A percentile compares a stretch with the other conserved stretches of the same genome.
These are phyloP conservation scores for Monochamus alternatus DNA, from an alignment of 2,888 invertebrate species.

Conservation along the genomic window DNA sequence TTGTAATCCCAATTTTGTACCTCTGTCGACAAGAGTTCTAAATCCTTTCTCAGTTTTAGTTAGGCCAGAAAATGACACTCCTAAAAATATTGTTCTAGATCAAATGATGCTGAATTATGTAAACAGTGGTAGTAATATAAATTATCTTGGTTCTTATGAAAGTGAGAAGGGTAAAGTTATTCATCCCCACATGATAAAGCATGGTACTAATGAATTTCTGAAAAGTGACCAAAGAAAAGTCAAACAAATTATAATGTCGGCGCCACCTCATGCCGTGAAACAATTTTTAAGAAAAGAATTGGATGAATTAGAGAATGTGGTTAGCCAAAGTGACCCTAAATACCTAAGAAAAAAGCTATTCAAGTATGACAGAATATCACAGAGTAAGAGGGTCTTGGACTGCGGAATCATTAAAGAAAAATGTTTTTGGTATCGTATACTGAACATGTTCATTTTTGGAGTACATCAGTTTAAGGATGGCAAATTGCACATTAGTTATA, in stretches of 20 bases:
- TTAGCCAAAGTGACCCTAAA: slow-evolving; percentile 24
- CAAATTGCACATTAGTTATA: slow-evolving; percentile 47
- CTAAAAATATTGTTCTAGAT: background rate
- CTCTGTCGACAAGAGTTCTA: background rate
- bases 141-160: background rate
- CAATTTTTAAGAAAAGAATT: slow-evolving; percentile 42
- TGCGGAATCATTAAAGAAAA: slow-evolving; percentile 39
- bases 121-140: background rate
- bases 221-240: slow-evolving; percentile 28
- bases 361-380: slow-evolving; percentile 24
- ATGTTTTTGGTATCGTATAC: slow-evolving; percentile 45
- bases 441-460: slow-evolving; percentile 61
- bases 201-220: background rate
- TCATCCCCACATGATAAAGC: background rate
- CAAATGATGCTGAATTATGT: background rate
- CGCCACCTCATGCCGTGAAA: slow-evolving; percentile 27
- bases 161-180: background rate
- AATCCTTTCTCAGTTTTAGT: slow-evolving; percentile 10
- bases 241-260: slow-evolving; percentile 35
- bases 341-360: slow-evolving; percentile 33
- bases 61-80: background rate
- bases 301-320: slow-evolving; percentile 29
- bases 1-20: background rate
- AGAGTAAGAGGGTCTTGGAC: slow-evolving; percentile 12
- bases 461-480: slow-evolving; percentile 50